Base-by-base conservation (phyloP, 2,888 invertebrate genomes). In the Venustoraphidia nigricollis region DNA sequence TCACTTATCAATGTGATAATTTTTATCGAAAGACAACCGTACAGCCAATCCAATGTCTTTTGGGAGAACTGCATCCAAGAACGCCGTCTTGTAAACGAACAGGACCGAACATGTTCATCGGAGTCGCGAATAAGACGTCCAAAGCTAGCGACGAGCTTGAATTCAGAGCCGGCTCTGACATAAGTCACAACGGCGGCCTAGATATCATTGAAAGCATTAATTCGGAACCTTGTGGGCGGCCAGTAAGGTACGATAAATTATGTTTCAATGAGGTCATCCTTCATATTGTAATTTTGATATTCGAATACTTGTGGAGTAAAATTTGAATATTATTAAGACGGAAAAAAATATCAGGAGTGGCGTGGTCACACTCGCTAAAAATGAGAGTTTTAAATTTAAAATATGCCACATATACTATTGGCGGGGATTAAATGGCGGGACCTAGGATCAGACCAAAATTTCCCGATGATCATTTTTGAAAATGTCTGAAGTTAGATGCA, bases 1-100 rank as follows among this genome's bases (percentile, higher is more conserved):
- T 90, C 9, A 76, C 75, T 51, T 83, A 82, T 51, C 80, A 82
- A 46, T 86, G 86, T 56, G 81, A 83, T 60, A 58, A 63, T 56
- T 60, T 74, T 58, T 65, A 68, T 58, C 56, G 53, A 41, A 63
- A 74, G 47, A 66, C 76, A 36, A 73, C 77, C 49, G 64, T 68
- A 0, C 74, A 76, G 4, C 76, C 79, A 0, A 68, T 81, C 4
- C 75, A 78, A 57, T 82, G 82, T 54, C 71, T 78, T 44, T 62
- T 79, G 46, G 82, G 82, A 1, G 69, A 79, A 53, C 63, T 83
- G 43, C 72, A 74, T 54, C 81, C 82, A 0, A 71, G 73, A 44
- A 58, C 60, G 13, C 75, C 75, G 0, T 70, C 62, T 60, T 59
- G 81, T 67, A 56, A 73, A 69, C 59, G 55, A 55, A 64, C 53